These are phyloP conservation scores for Fulmarus glacialis DNA, from an alignment of 2,113 vertebrate species.

Conservation along the genomic window DNA sequence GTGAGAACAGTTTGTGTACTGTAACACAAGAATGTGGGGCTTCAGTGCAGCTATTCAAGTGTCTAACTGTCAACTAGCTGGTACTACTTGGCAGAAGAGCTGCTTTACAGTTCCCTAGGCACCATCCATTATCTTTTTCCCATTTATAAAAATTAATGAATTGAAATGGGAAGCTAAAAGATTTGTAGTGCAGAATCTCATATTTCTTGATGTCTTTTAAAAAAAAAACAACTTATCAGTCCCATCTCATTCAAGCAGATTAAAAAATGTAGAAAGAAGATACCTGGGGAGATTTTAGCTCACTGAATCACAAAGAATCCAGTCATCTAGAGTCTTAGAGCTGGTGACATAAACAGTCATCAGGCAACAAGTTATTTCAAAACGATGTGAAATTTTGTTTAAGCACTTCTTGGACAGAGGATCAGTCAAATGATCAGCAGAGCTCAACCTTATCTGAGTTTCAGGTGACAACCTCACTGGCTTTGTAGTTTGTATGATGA, in stretches of 20 bases:
- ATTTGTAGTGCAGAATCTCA: background rate
- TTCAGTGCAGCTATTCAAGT: background rate
- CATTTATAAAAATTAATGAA: conserved; percentile 50
- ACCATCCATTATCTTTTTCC: background rate
- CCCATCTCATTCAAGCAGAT: conserved; percentile 27
- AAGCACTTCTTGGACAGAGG: conserved; percentile 72
- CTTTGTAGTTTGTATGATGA: conserved; percentile 79
- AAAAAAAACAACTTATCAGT: background rate
- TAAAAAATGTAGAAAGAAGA: conserved; percentile 67
- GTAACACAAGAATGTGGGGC: background rate
- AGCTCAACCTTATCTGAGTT: conserved; percentile 79
- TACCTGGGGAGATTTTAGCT: conserved; percentile 51
- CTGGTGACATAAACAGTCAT: conserved; percentile 74
- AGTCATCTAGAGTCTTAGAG: conserved; percentile 65
- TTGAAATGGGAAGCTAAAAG: conserved; percentile 22
- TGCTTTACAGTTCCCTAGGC: background rate
- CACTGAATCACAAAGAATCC: conserved; percentile 64
- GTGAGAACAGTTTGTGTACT: background rate
- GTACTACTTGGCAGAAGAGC: background rate
- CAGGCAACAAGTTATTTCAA: conserved; percentile 62
- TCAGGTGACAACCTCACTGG: conserved; percentile 70
- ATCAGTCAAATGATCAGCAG: conserved; percentile 68
- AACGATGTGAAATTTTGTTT: conserved; percentile 76
- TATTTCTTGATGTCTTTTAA: background rate
- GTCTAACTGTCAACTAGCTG: background rate